These are phyloP conservation scores for Pollenia angustigena DNA, from an alignment of 2,888 invertebrate species.

Conservation along the genomic window DNA sequence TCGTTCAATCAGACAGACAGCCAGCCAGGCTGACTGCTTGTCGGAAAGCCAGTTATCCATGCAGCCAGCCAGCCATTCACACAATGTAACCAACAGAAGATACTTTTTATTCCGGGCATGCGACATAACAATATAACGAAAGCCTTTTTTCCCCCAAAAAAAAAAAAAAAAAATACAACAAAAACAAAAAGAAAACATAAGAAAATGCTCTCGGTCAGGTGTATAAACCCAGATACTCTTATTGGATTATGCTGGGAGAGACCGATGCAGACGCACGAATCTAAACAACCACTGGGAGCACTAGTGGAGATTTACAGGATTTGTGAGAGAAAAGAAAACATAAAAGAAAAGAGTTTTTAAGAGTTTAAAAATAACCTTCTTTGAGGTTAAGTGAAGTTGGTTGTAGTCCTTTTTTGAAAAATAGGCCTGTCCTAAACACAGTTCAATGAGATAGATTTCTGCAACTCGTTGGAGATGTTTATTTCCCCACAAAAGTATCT, in stretches of 20 bases:
- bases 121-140: slow-evolving; percentile 67
- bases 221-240: slow-evolving; percentile 70
- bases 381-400: slow-evolving; percentile 74
- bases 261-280: slow-evolving; percentile 40
- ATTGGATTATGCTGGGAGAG: slow-evolving; percentile 76
- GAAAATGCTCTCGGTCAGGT: slow-evolving; percentile 62
- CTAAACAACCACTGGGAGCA: slow-evolving; percentile 34
- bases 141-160: slow-evolving; percentile 50
- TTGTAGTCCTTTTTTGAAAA: slow-evolving; percentile 53
- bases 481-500: slow-evolving; percentile 19
- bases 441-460: slow-evolving; percentile 49
- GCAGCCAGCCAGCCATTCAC: slow-evolving; percentile 49
- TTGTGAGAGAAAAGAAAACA: not conserved
- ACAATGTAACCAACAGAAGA: slow-evolving; percentile 62
- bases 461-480: slow-evolving; percentile 57
- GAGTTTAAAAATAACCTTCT: slow-evolving; percentile 74
- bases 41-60: slow-evolving; percentile 47
- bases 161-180: slow-evolving; percentile 32
- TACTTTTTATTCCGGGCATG: slow-evolving; percentile 69
- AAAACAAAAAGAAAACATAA: slow-evolving; percentile 47
- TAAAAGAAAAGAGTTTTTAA: slow-evolving; percentile 11
- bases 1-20: slow-evolving; percentile 47
- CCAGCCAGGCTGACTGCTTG: slow-evolving; percentile 23
- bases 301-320: slow-evolving; percentile 61
- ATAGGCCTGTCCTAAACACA: slow-evolving; percentile 62